Evolutionary conservation across 2,797 vertebrate species (phyloP).

Genomic region (Spea hammondii): DNA sequence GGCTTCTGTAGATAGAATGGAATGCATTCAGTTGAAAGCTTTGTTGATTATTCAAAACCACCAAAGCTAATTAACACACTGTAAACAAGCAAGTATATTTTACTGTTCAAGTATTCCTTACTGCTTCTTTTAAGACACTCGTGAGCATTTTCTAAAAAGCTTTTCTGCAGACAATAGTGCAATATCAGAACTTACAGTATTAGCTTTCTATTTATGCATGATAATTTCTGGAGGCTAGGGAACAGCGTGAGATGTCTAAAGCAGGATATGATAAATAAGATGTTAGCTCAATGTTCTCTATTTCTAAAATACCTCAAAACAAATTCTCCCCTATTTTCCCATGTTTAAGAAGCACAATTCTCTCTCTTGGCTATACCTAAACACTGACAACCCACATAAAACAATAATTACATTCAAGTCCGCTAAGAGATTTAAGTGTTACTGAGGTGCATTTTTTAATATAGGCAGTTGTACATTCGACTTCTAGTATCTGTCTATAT

Average conservation of each 20-base stretch:
- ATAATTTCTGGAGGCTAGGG: no score
- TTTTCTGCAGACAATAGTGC: no score
- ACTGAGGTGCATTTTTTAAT: not conserved
- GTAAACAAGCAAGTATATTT: not conserved
- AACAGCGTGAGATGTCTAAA: no score
- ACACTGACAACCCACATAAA: not conserved
- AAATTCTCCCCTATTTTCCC: no score
- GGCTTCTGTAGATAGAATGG: not conserved
- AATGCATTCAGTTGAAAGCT: not conserved
- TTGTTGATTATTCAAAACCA: not conserved
- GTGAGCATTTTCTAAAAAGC: no score
- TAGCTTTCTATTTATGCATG: no score
- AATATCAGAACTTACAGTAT: no score
- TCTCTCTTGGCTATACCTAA: not conserved
- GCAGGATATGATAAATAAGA: no score
- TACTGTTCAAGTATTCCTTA: conserved; percentile 4
- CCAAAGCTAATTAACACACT: not conserved
- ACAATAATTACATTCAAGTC: not conserved
- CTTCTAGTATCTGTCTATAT: not conserved
- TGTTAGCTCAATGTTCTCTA: no score
- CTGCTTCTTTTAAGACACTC: no score
- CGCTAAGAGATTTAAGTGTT: not conserved
- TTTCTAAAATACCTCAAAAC: no score
- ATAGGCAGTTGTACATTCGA: not conserved
- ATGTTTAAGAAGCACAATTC: not conserved